phyloP scores from a whole-genome alignment of 2,797 vertebrate genomes.

The Microctenopoma lineatum region DNA sequence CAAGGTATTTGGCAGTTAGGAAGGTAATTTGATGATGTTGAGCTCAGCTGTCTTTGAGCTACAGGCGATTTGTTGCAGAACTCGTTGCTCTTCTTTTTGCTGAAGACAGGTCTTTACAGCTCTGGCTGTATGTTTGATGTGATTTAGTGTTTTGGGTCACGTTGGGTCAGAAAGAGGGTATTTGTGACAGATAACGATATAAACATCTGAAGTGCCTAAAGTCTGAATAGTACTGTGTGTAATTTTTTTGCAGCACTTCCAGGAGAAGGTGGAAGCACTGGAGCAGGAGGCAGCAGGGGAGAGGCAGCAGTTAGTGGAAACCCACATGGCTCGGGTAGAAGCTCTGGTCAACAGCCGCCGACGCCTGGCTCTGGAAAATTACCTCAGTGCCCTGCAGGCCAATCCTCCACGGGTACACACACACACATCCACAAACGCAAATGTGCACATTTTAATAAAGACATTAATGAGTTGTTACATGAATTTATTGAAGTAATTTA shows the following conservation, averaged over 20 bases:
- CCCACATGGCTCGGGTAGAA: conserved; percentile 97
- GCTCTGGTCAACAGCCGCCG: conserved; percentile 94
- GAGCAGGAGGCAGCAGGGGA: conserved; percentile 97
- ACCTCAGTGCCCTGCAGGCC: conserved; percentile 92
- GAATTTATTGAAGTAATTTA: neutral
- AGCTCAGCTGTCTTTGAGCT: no score
- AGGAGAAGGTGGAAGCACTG: conserved; percentile 96
- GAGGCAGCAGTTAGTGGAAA: conserved; percentile 97
- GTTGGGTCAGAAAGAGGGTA: no score
- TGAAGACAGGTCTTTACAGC: no score
- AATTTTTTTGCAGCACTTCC: conserved; percentile 88
- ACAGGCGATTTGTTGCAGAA: no score
- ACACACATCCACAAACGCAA: neutral
- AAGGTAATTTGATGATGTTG: no score
- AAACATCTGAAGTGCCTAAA: no score
- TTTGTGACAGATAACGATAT: no score
- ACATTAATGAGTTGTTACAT: neutral
- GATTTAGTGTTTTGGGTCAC: no score
- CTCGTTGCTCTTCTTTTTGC: no score
- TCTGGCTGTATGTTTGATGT: no score
- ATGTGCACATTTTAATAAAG: neutral
- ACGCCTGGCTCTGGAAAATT: conserved; percentile 94
- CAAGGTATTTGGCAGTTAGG: no score
- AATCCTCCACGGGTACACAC: conserved; percentile 88
- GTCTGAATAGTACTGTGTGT: no score